Base-by-base conservation (phyloP, 2,888 invertebrate species). In the Athetis lepigone region DNA sequence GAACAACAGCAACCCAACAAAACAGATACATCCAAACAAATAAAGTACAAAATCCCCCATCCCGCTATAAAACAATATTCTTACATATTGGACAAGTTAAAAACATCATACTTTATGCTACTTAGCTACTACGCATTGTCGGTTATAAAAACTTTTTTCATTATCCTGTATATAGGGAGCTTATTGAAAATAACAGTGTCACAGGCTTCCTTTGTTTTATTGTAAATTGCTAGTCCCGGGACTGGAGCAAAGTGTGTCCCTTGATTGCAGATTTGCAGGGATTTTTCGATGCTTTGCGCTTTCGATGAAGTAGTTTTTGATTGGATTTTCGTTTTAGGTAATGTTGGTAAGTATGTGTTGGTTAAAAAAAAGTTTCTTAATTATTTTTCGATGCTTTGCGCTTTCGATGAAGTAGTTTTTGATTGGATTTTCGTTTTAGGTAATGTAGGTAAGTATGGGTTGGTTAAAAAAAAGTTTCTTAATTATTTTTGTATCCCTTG, bases 61-160 rank as follows among this genome's bases (percentile, higher is more conserved):
- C 50, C 27, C 29, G 54, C 60, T 64, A 65, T 75, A 72, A 78
- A 79, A 75, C 72, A 78, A 76, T 76, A 60, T 75, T 66, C 68
- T 55, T 68, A 68, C 63, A 76, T 75, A 76, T 81, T 76, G 76
- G 66, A 72, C 60, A 80, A 78, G 77, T 80, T 75, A 71, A 79
- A 80, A 75, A 75, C 75, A 80, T 77, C 70, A 74, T 68, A 73
- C 73, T 81, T 74, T 77, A 76, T 70, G 29, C 73, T 63, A 72
- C 77, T 75, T 66, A 77, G 63, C 43, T 52, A 80, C 81, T 79
- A 80, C 84, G 85, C 85, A 90, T 88, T 89, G 89, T 85, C 79
- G 83, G 90, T 88, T 88, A 91, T 92, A 92, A 92, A 93, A 93
- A 93, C 92, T 93, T 93, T 93, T 93, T 92, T 93, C 93, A 93